Evolutionary conservation across 2,113 vertebrate genomes (phyloP).

Genomic region (Corythornis vintsioides): DNA sequence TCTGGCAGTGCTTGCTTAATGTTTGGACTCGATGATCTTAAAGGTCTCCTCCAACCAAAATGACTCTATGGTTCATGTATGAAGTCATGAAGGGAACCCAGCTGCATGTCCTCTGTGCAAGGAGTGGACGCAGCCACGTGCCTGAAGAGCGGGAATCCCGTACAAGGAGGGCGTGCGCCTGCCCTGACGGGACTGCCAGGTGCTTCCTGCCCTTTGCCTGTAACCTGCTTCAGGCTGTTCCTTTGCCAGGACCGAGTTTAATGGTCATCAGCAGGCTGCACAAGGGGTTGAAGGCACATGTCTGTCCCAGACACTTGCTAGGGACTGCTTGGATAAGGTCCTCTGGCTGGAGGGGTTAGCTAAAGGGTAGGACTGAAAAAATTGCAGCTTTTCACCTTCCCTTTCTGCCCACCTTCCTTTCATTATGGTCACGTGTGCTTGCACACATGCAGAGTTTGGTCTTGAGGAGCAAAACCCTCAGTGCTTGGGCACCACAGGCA

Average conservation of each 20-base stretch:
- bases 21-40: no score
- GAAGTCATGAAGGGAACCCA: neutral
- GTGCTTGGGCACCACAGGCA: fast-evolving
- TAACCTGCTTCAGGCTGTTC: neutral
- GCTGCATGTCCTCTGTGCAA: neutral
- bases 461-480: neutral
- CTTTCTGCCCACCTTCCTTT: neutral
- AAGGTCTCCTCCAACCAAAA: no score
- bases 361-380: neutral
- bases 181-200: neutral
- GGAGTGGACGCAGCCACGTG: fast-evolving
- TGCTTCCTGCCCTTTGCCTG: neutral
- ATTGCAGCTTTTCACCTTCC: neutral
- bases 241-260: neutral
- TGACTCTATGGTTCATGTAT: neutral
- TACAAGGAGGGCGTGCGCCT: neutral
- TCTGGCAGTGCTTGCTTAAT: no score
- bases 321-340: neutral
- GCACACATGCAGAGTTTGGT: neutral
- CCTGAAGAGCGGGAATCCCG: neutral
- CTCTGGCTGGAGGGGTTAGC: neutral
- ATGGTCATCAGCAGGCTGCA: fast-evolving
- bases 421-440: fast-evolving
- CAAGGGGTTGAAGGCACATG: neutral
- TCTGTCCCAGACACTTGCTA: neutral